phyloP scores from a whole-genome alignment of 2,888 invertebrate species.

The Gymnosoma rotundatum region DNA sequence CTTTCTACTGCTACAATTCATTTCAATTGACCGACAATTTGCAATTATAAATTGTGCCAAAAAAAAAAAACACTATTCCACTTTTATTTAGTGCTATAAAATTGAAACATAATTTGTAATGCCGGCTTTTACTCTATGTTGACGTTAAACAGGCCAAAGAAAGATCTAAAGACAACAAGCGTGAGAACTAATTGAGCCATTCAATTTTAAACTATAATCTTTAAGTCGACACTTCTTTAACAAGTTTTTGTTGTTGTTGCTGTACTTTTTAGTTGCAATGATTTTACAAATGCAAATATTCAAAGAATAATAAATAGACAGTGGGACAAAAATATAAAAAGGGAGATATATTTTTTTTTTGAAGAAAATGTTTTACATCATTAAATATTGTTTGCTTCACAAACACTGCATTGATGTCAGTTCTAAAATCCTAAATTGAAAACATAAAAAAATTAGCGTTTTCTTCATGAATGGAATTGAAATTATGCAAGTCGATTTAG shows the following conservation, averaged over 20 bases:
- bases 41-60: conserved; percentile 50
- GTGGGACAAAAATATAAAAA: not conserved
- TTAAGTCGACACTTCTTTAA: conserved; percentile 66
- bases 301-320: conserved; percentile 57
- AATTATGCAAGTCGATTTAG: conserved; percentile 67
- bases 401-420: conserved; percentile 36
- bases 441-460: conserved; percentile 76
- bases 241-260: conserved; percentile 47
- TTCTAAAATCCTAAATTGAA: conserved; percentile 32
- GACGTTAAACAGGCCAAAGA: conserved; percentile 34
- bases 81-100: conserved; percentile 6
- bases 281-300: conserved; percentile 55
- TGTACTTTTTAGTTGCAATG: conserved; percentile 7
- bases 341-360: not conserved
- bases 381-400: not conserved
- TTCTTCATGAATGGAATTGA: conserved; percentile 80
- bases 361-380: not conserved
- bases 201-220: conserved; percentile 67
- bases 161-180: conserved; percentile 60
- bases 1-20: conserved; percentile 43
- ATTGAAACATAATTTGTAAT: conserved; percentile 24
- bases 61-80: conserved; percentile 19
- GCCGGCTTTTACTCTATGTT: conserved; percentile 49
- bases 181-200: conserved; percentile 80
- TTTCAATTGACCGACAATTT: conserved; percentile 59